These are phyloP conservation scores for Symphodus melops DNA, from an alignment of 2,113 vertebrate genomes.

Conservation along the genomic window DNA sequence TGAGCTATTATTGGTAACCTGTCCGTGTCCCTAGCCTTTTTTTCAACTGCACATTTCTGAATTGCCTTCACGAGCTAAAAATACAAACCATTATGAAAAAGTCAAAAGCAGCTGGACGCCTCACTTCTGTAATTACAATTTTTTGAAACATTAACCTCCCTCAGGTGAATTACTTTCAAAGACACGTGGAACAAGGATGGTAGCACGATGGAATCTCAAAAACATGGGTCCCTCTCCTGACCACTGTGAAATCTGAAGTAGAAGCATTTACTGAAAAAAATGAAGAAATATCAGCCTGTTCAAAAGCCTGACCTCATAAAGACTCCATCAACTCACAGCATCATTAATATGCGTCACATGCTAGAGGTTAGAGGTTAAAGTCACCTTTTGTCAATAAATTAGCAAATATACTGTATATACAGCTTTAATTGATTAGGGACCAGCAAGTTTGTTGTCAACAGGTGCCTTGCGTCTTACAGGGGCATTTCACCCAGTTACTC, in stretches of 20 bases:
- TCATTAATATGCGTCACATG: too few species aligned
- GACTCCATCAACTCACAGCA: too few species aligned
- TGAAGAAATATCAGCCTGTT: not conserved
- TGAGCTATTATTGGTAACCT: slow-evolving; percentile 24
- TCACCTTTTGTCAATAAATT: too few species aligned
- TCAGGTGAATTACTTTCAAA: slow-evolving; percentile 15
- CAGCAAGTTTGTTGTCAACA: too few species aligned
- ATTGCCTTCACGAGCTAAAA: slow-evolving; percentile 21
- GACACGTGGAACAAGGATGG: not conserved
- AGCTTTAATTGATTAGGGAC: too few species aligned
- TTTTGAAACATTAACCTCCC: slow-evolving; percentile 41
- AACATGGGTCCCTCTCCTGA: not conserved
- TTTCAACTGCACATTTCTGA: slow-evolving; percentile 27
- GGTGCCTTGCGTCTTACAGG: too few species aligned
- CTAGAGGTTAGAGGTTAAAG: too few species aligned
- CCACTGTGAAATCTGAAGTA: not conserved
- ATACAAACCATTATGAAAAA: slow-evolving; percentile 42
- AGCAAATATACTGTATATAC: too few species aligned
- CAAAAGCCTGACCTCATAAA: not conserved
- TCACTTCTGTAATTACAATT: slow-evolving; percentile 24
- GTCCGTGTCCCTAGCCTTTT: slow-evolving; percentile 16
- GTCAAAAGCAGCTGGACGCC: slow-evolving; percentile 29
- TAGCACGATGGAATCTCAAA: not conserved
- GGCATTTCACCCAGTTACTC: too few species aligned
- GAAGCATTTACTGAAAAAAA: not conserved